Percentiles rank a stretch among this genome's conserved stretches.
phyloP scores from a whole-genome alignment of 2,797 vertebrate species.

The Trachurus trachurus region DNA sequence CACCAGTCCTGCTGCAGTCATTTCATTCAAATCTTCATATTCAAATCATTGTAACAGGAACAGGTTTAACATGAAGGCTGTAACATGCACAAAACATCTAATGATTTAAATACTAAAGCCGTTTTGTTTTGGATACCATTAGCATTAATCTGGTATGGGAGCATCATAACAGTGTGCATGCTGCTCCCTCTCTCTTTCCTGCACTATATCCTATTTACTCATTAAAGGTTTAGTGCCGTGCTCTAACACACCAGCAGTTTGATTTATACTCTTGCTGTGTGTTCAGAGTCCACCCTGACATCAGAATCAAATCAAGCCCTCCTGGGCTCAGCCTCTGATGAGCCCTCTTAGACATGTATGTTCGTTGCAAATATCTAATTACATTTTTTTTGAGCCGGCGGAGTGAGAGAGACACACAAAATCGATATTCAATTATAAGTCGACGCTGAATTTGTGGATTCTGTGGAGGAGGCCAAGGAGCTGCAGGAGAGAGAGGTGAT shows the following conservation, averaged over 20 bases:
- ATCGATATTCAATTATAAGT: constrained; percentile 83
- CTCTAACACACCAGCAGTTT: constrained; percentile 10
- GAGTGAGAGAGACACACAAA: constrained; percentile 59
- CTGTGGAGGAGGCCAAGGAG: constrained; percentile 26
- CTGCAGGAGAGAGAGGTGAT: constrained; percentile 60
- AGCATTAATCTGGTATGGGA: not conserved
- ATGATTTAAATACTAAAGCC: not conserved
- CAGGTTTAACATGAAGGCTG: not conserved
- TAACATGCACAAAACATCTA: not conserved
- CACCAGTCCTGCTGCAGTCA: not conserved
- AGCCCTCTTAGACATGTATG: constrained; percentile 54
- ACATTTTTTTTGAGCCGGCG: constrained; percentile 53
- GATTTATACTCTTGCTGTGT: constrained; percentile 48
- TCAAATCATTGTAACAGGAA: not conserved
- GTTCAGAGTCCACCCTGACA: constrained; percentile 28
- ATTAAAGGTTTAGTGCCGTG: constrained; percentile 18
- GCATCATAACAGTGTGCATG: not conserved
- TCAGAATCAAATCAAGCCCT: constrained; percentile 41
- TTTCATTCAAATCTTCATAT: not conserved
- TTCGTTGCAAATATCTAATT: constrained; percentile 69
- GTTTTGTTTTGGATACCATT: not conserved
- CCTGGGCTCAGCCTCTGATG: constrained; percentile 17
- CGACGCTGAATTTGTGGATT: constrained; percentile 56
- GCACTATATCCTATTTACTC: not conserved
- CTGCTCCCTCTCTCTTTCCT: not conserved